Conservation (phyloP, 2,888 invertebrate species). For the Seladonia tumulorum region DNA sequence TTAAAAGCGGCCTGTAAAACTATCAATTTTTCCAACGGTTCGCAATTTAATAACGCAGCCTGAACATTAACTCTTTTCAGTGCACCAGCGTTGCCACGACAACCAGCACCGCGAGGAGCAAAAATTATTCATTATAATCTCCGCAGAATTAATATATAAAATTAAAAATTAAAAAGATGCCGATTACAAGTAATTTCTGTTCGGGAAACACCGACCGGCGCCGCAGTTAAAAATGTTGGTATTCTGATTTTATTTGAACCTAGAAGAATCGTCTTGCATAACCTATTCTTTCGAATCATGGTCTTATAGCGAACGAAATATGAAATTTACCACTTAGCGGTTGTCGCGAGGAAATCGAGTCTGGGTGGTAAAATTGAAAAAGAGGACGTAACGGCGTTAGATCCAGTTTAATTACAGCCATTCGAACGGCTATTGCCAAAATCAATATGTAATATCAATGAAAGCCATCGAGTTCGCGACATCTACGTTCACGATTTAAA, state of each 20-base stretch:
- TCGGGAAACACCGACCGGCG: background rate
- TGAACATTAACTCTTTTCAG: background rate
- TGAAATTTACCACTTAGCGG: constrained; percentile 19
- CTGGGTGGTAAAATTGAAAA: constrained; percentile 28
- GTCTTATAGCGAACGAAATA: background rate
- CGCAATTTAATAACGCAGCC: background rate
- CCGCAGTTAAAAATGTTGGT: background rate
- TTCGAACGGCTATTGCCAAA: constrained; percentile 32
- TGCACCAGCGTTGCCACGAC: background rate
- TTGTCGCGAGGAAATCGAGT: constrained; percentile 5
- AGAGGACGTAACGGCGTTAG: constrained; percentile 13
- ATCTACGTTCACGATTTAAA: constrained; percentile 17
- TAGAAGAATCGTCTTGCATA: background rate
- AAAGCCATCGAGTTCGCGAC: constrained; percentile 25
- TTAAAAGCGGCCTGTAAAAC: background rate
- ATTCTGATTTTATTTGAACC: too few relatives aligned
- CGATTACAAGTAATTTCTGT: background rate
- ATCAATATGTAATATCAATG: constrained; percentile 51
- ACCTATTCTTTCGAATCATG: background rate
- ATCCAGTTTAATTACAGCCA: constrained; percentile 40
- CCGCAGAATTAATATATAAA: background rate
- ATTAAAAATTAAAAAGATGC: background rate
- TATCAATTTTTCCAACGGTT: background rate
- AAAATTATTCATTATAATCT: background rate
- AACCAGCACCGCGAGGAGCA: background rate